phyloP scores from a whole-genome alignment of 2,888 invertebrate species.

The Drosophila kanekoi region DNA sequence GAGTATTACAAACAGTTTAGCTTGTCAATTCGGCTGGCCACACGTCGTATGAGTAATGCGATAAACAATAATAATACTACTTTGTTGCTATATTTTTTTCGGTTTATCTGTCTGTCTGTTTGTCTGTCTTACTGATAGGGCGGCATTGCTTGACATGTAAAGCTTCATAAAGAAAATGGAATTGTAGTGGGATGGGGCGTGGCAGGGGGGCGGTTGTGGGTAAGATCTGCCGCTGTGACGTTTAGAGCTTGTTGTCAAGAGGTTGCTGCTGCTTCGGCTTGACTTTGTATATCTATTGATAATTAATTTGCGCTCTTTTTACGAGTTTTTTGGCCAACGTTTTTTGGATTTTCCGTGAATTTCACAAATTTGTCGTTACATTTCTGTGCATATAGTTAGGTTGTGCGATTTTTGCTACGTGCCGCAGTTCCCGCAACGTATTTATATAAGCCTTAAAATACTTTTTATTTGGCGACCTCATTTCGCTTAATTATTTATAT shows the following conservation, averaged over 20 bases:
- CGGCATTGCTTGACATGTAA: constrained; percentile 40
- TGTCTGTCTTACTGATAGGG: constrained; percentile 33
- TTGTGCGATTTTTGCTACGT: constrained; percentile 34
- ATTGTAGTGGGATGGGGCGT: not conserved
- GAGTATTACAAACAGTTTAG: constrained; percentile 21
- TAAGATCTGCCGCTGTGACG: constrained; percentile 7
- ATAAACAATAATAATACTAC: constrained; percentile 13
- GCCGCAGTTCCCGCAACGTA: constrained; percentile 16
- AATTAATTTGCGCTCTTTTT: constrained; percentile 15
- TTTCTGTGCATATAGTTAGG: constrained; percentile 9
- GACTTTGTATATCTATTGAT: not conserved
- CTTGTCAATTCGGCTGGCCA: constrained; percentile 25
- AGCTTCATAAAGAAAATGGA: constrained; percentile 11
- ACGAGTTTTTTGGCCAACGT: not conserved
- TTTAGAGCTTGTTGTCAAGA: constrained; percentile 38
- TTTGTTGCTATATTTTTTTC: constrained; percentile 3
- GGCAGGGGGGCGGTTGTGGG: not conserved
- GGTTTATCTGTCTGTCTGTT: constrained; percentile 10
- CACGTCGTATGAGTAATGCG: constrained; percentile 44
- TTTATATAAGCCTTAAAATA: constrained; percentile 21
- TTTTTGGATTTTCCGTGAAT: constrained; percentile 7
- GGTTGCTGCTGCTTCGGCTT: constrained; percentile 1
- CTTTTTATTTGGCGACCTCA: constrained; percentile 16
- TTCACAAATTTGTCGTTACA: constrained; percentile 25
- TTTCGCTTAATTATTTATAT: constrained; percentile 18